Evolutionary conservation across 2,113 vertebrate species (phyloP).

Genomic region (Chlamydotis undulata): DNA sequence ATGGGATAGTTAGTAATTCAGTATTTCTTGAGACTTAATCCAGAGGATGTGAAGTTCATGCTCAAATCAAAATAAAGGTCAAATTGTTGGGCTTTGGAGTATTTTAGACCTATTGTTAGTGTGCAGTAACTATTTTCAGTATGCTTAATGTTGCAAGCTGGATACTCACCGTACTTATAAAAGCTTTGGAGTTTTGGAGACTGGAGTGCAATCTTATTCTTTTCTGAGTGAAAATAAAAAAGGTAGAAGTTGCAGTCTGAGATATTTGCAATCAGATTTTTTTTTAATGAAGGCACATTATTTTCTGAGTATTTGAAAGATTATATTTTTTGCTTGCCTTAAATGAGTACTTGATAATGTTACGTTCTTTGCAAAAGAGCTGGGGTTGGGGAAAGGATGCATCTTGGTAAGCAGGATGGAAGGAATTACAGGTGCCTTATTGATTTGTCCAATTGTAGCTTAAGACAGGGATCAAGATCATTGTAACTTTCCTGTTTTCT

Average conservation of each 20-base stretch:
- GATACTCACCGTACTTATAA: neutral
- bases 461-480: neutral
- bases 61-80: neutral
- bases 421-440: neutral
- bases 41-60: neutral
- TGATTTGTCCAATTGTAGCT: neutral
- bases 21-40: conserved; percentile 13
- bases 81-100: neutral
- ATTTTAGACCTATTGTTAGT: neutral
- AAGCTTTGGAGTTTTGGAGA: neutral
- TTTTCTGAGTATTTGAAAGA: neutral
- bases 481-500: neutral
- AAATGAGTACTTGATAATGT: neutral
- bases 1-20: neutral
- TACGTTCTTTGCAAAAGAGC: neutral
- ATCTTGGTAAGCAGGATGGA: neutral
- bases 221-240: neutral
- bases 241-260: neutral
- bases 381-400: neutral
- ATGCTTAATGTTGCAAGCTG: neutral
- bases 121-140: neutral
- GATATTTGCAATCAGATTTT: neutral
- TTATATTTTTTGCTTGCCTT: neutral
- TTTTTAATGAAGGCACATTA: neutral
- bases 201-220: neutral